These are phyloP conservation scores for Luperina testacea DNA, from an alignment of 2,888 invertebrate species.

Conservation along the genomic window DNA sequence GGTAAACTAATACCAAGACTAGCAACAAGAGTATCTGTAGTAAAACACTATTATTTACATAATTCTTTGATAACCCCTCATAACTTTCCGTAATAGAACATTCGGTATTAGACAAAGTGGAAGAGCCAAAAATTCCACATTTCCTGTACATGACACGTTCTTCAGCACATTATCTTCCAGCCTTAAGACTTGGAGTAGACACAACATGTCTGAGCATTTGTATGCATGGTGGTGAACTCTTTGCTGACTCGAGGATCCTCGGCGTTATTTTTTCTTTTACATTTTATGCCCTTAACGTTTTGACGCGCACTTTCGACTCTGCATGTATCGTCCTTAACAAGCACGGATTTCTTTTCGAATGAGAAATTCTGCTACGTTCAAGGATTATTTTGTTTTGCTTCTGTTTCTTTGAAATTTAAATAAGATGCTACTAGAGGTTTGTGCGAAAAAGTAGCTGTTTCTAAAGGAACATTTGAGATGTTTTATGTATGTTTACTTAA, in stretches of 20 bases:
- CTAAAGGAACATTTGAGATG: background rate
- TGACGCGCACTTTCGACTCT: slow-evolving; percentile 73
- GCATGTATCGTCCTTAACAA: slow-evolving; percentile 75
- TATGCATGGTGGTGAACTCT: slow-evolving; percentile 71
- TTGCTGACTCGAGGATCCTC: slow-evolving; percentile 72
- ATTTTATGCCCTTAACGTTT: slow-evolving; percentile 76
- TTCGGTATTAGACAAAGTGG: slow-evolving; percentile 16
- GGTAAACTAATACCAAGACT: background rate
- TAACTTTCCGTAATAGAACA: background rate
- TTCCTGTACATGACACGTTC: slow-evolving; percentile 53
- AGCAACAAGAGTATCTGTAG: background rate
- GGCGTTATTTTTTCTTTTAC: slow-evolving; percentile 71
- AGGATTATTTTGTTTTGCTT: slow-evolving; percentile 69
- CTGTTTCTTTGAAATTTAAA: slow-evolving; percentile 55
- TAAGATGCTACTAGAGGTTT: slow-evolving; percentile 31
- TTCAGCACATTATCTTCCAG: slow-evolving; percentile 60
- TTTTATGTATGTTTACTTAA: background rate
- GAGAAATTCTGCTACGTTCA: slow-evolving; percentile 67
- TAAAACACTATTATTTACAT: background rate
- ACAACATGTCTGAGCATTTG: slow-evolving; percentile 72
- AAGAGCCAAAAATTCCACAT: slow-evolving; percentile 34
- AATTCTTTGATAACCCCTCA: background rate
- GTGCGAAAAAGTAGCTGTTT: slow-evolving; percentile 20
- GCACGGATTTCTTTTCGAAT: slow-evolving; percentile 71
- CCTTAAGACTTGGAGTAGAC: slow-evolving; percentile 65